phyloP scores from a whole-genome alignment of 2,797 vertebrate species.

The Apogon talboti region DNA sequence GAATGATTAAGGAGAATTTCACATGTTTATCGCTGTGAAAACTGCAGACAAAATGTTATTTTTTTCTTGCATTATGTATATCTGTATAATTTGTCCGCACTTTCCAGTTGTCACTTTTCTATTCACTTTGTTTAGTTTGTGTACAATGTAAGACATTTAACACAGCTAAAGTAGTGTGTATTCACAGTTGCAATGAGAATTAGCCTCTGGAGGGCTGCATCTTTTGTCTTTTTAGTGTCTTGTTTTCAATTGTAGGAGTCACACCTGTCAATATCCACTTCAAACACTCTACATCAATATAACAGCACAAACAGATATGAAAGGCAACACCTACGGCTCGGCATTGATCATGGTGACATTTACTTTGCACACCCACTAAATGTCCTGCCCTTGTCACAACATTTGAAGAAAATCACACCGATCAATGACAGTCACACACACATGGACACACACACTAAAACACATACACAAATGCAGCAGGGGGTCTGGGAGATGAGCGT shows the following conservation, averaged over 20 bases:
- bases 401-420: slow-evolving; percentile 84
- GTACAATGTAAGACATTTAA: background rate
- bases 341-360: slow-evolving; percentile 94
- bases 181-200: background rate
- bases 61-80: slow-evolving; percentile 6
- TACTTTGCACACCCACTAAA: slow-evolving; percentile 90
- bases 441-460: background rate
- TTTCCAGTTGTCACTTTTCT: slow-evolving; percentile 6
- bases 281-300: slow-evolving; percentile 85
- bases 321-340: slow-evolving; percentile 86
- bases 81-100: background rate
- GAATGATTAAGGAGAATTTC: slow-evolving; percentile 31
- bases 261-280: slow-evolving; percentile 85
- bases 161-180: background rate
- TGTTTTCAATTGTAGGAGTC: slow-evolving; percentile 62
- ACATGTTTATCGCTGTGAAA: slow-evolving; percentile 17
- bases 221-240: slow-evolving; percentile 58
- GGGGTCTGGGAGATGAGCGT: slow-evolving; percentile 47
- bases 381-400: slow-evolving; percentile 86
- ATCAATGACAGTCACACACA: slow-evolving; percentile 70
- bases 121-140: background rate
- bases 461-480: slow-evolving; percentile 9
- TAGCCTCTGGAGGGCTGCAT: background rate
- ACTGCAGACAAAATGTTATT: slow-evolving; percentile 6
- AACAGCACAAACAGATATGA: slow-evolving; percentile 84